Conservation (phyloP, 2,888 invertebrate species). For the Hirtodrosophila alboralis region DNA sequence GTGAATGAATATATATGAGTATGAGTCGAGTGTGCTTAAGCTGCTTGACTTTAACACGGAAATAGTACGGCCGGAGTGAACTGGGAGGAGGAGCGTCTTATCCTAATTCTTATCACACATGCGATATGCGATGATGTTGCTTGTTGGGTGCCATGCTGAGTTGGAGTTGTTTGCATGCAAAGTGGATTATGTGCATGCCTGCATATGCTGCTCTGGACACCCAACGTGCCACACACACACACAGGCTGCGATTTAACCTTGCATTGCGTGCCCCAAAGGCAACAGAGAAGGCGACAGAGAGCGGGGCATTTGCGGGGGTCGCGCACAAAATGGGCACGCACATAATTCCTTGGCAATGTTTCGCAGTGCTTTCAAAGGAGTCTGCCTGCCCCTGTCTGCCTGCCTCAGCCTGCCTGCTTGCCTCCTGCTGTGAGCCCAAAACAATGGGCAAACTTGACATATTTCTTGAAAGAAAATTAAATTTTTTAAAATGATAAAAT, state of each 20-base stretch:
- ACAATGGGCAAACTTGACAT: too few relatives aligned
- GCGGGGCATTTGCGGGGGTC: conserved; percentile 5
- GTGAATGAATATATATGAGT: too few relatives aligned
- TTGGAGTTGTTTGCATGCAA: conserved; percentile 68
- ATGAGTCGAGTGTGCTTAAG: conserved; percentile 42
- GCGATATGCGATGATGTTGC: conserved; percentile 56
- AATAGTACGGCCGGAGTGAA: too few relatives aligned
- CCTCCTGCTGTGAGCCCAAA: too few relatives aligned
- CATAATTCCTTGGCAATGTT: conserved; percentile 60
- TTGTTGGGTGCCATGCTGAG: conserved; percentile 27
- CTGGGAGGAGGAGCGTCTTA: too few relatives aligned
- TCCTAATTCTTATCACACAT: conserved; percentile 64
- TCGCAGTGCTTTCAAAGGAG: conserved; percentile 33
- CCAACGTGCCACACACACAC: neutral
- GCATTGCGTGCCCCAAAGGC: conserved; percentile 32
- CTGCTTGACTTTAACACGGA: conserved; percentile 46
- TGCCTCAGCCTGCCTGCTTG: conserved; percentile 57
- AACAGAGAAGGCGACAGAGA: neutral
- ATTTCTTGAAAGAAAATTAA: too few relatives aligned
- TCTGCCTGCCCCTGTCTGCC: too few relatives aligned
- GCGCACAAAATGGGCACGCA: conserved; percentile 61
- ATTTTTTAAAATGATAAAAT: too few relatives aligned
- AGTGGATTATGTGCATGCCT: conserved; percentile 70
- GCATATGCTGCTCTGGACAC: conserved; percentile 38
- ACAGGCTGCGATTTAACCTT: conserved; percentile 29